Percentiles rank a stretch among this genome's conserved stretches.
Conservation (phyloP, 2,113 vertebrate species). For the Carassius gibelio region DNA sequence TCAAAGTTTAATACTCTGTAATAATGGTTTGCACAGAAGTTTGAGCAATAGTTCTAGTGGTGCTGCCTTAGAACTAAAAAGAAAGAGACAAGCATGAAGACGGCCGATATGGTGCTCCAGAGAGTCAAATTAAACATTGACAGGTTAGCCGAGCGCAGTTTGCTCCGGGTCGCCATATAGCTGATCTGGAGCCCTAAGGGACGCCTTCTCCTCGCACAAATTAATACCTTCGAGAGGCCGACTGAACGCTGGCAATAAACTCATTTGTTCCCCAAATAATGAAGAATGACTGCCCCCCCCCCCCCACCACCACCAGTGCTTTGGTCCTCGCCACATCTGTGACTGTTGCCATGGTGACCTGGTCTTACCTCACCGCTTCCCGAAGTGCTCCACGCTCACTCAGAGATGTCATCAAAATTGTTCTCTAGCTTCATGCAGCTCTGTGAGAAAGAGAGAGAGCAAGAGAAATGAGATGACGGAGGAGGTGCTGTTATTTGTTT, state of each 20-base stretch:
- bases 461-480: constrained; percentile 41
- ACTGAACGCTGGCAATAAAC: constrained; percentile 89
- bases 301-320: constrained; percentile 19
- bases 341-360: constrained; percentile 91
- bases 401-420: constrained; percentile 93
- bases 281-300: constrained; percentile 85
- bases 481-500: constrained; percentile 45
- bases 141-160: constrained; percentile 83
- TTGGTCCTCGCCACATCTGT: constrained; percentile 82
- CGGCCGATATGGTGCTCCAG: constrained; percentile 70
- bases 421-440: constrained; percentile 84
- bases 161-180: constrained; percentile 79
- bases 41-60: not conserved
- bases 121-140: constrained; percentile 87
- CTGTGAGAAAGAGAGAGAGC: constrained; percentile 65
- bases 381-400: constrained; percentile 86
- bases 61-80: not conserved
- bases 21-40: not conserved
- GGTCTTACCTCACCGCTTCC: constrained; percentile 91
- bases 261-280: constrained; percentile 93
- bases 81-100: not conserved
- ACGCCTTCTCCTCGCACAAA: constrained; percentile 83
- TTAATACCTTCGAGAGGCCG: constrained; percentile 89
- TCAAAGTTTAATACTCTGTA: not conserved
- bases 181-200: constrained; percentile 82